Evolutionary conservation across 2,113 vertebrate genomes (phyloP).

Genomic region (Rhagologus leucostigma): DNA sequence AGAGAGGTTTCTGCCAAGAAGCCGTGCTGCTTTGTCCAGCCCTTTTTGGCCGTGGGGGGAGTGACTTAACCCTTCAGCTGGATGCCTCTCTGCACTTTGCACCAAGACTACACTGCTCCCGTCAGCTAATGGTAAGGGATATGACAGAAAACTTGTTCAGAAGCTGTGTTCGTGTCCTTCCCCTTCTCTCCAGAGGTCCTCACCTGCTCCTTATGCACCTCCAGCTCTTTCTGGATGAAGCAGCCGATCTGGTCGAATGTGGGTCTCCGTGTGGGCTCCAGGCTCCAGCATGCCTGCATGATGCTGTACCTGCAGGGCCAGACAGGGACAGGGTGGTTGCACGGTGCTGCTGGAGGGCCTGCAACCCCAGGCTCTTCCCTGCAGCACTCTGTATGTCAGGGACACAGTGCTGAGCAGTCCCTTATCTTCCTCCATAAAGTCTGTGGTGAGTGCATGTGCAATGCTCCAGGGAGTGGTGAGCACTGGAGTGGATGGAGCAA

Average conservation of each 20-base stretch:
- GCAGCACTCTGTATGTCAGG: neutral
- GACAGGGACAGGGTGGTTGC: neutral
- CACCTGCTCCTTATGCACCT: conserved; percentile 67
- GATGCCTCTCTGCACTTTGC: neutral
- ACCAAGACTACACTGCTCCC: neutral
- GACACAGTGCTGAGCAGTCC: neutral
- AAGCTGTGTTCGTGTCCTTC: neutral
- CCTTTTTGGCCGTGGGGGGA: neutral
- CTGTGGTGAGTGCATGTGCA: rapidly evolving
- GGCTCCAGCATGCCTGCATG: conserved; percentile 93
- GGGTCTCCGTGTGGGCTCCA: conserved; percentile 86
- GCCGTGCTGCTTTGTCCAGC: neutral
- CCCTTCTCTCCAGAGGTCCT: neutral
- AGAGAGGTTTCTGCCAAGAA: neutral
- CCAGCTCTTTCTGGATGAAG: conserved; percentile 82
- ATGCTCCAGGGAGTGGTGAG: neutral
- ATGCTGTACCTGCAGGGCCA: conserved; percentile 80
- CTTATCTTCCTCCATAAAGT: neutral
- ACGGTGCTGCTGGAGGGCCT: neutral
- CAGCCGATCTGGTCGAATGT: conserved; percentile 86
- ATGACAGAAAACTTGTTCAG: neutral
- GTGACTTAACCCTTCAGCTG: neutral
- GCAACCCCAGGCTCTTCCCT: neutral
- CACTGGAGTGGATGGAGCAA: neutral
- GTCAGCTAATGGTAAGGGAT: neutral